Evolutionary conservation across 2,888 invertebrate species (phyloP), one percentile per base, ranked within the genome.

Genomic region (Eristalinus aeneus): DNA sequence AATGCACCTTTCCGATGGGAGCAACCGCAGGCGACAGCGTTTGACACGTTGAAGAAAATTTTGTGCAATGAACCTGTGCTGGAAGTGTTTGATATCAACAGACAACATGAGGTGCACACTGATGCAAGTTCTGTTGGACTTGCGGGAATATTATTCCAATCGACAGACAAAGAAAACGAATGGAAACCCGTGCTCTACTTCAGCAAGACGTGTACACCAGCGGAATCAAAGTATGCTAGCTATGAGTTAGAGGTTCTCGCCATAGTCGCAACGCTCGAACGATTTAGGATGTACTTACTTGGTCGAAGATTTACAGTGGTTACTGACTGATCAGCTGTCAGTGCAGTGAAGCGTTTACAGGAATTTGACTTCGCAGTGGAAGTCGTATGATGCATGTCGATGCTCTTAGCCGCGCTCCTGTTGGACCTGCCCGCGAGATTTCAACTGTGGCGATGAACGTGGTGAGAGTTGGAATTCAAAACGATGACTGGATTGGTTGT

Each of bases 281-380:
- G 58, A 9, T 58, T 58, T 11, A 22, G 22, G 10, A 58, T 58
- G 10, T 58, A 58, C 23, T 27, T 58, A n/a, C 11, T 58, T 12
- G 71, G 71, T 4, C 58, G 63, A 46, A 12, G 4, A 9, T 73
- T 73, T 20, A 8, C n/a, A 1, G 31, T 73, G 20, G 73, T 46
- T 27, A 73, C 73, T 1, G 73, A 73, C 63, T 73, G 73, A 5
- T 39, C 60, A 10, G 60, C 63, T 2, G 31, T 63, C 39, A 73
- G 11, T 8, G 46, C 73, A 3, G 20, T 31, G 9, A 39, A 63
- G n/a, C n/a, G n/a, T n/a, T n/a, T n/a, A n/a, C 71, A 46, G n/a
- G 72, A 72, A 32, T 72, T 27, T 27, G 61, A 63, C 23, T 72
- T 23, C 61, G 72, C 6, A 23, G 36, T 39, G 72, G 61, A 8